Conservation (phyloP, 2,113 vertebrate genomes). For the Haplotaxodon microlepis region DNA sequence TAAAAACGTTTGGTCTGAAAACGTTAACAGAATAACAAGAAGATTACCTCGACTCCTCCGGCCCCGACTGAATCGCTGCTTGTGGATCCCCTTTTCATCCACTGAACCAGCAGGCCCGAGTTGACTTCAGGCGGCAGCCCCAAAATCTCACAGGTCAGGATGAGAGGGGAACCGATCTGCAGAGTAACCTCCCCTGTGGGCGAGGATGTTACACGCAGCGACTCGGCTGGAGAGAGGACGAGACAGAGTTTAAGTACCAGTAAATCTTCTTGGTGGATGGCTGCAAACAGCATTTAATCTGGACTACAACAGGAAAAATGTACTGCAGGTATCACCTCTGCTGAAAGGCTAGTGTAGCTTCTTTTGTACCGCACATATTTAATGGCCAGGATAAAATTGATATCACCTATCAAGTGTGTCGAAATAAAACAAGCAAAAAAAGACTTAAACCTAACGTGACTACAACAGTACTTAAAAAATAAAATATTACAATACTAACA, state of each 20-base stretch:
- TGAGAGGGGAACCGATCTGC: constrained; percentile 68
- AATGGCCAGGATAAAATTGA: neutral
- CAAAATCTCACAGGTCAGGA: constrained; percentile 72
- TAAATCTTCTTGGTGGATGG: neutral
- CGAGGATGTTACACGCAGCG: constrained; percentile 66
- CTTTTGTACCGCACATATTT: neutral
- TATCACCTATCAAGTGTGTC: neutral
- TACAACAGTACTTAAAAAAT: neutral
- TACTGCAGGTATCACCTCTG: neutral
- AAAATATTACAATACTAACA: neutral
- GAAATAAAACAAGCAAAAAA: neutral
- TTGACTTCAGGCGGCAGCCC: constrained; percentile 63
- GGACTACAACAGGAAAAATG: neutral
- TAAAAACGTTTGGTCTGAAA: neutral
- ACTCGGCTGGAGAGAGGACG: constrained; percentile 64
- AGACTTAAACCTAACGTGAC: neutral
- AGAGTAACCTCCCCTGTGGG: constrained; percentile 64
- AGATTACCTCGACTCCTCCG: constrained; percentile 57
- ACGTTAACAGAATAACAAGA: neutral
- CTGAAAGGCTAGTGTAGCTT: neutral
- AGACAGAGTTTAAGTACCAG: neutral
- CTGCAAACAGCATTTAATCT: neutral
- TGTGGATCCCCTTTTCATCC: constrained; percentile 63
- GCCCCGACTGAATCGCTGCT: neutral
- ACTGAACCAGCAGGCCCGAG: constrained; percentile 68